Conservation (phyloP, 2,797 vertebrate genomes). For the Poecilia velifera region DNA sequence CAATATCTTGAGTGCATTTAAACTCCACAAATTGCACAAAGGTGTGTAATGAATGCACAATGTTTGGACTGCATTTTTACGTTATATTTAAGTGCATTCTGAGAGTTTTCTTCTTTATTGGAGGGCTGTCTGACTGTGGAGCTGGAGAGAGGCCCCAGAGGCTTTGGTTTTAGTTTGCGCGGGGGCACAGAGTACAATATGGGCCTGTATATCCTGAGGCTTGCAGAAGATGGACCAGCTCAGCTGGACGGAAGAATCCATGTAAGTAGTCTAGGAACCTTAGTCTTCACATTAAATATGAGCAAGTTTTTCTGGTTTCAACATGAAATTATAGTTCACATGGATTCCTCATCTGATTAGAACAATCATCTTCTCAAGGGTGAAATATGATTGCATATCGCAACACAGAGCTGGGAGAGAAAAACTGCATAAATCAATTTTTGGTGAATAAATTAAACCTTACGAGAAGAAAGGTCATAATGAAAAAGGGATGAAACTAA, state of each 20-base stretch:
- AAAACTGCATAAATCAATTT: background rate
- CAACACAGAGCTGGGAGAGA: background rate
- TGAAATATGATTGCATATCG: background rate
- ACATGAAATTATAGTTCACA: background rate
- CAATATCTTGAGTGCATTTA: background rate
- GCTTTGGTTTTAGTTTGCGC: slow-evolving; percentile 96
- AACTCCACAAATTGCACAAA: background rate
- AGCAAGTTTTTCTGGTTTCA: background rate
- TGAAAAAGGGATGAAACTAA: background rate
- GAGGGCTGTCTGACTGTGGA: slow-evolving; percentile 92
- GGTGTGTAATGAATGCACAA: background rate
- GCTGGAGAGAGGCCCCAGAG: slow-evolving; percentile 89
- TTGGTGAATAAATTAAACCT: slow-evolving; percentile 3
- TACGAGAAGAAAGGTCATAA: background rate
- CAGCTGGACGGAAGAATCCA: slow-evolving; percentile 92
- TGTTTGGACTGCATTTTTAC: background rate
- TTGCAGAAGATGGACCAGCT: slow-evolving; percentile 95
- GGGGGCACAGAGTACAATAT: slow-evolving; percentile 99
- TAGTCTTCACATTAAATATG: background rate
- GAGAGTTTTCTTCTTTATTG: slow-evolving; percentile 4
- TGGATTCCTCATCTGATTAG: background rate
- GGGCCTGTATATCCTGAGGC: slow-evolving; percentile 95
- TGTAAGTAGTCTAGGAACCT: slow-evolving; percentile 78
- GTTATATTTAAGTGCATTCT: background rate
- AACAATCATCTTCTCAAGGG: background rate